A percentile compares a stretch with the other conserved stretches of the same genome.
Conservation (phyloP, 2,113 vertebrate species). For the Bubo blakistoni region DNA sequence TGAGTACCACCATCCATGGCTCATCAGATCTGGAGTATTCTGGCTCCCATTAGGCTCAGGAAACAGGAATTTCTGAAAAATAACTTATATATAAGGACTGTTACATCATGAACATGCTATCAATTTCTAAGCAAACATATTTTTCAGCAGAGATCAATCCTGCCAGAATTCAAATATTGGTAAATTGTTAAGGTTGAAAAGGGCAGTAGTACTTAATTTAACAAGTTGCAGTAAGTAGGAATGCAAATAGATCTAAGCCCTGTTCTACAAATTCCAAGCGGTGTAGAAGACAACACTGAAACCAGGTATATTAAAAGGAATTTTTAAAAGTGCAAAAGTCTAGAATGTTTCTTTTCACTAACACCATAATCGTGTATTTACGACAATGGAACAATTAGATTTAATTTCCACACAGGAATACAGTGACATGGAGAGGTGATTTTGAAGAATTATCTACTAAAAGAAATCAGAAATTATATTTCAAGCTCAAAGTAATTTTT, state of each 20-base stretch:
- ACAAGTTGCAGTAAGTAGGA: neutral
- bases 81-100: neutral
- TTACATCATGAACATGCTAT: neutral
- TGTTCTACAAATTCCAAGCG: neutral
- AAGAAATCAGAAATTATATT: neutral
- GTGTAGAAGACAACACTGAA: neutral
- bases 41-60: neutral
- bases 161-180: neutral
- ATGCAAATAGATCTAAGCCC: neutral
- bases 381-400: neutral
- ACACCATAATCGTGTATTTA: neutral
- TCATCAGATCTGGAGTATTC: neutral
- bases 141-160: neutral
- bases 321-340: neutral
- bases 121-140: neutral
- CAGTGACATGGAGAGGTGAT: neutral
- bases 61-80: neutral
- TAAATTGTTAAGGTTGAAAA: neutral
- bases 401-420: neutral
- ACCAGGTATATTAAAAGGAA: neutral
- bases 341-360: neutral
- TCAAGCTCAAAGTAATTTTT: neutral
- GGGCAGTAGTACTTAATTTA: neutral
- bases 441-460: neutral
- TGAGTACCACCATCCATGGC: fast-evolving